A percentile compares a stretch with the other conserved stretches of the same genome.
These are phyloP conservation scores for Tor tambroides DNA, from an alignment of 2,113 vertebrate species.

Conservation along the genomic window DNA sequence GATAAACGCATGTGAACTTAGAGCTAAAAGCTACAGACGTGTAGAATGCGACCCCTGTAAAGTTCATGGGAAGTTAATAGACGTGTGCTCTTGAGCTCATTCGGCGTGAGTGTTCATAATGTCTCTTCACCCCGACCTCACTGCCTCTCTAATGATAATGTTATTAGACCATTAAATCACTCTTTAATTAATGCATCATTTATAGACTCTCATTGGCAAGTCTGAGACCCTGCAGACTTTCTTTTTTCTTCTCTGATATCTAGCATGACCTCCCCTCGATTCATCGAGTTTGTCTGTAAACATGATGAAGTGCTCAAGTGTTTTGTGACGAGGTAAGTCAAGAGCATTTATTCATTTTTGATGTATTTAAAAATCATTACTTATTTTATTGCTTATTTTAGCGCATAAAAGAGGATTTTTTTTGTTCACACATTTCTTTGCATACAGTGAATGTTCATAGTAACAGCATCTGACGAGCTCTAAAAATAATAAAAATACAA, in stretches of 20 bases:
- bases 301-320: slow-evolving; percentile 97
- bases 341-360: not conserved
- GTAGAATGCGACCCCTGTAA: not conserved
- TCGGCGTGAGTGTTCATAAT: slow-evolving; percentile 20
- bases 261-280: slow-evolving; percentile 97
- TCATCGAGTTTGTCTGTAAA: slow-evolving; percentile 99
- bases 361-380: not conserved
- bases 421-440: too few relatives aligned
- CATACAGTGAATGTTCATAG: too few relatives aligned
- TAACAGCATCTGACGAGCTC: too few relatives aligned
- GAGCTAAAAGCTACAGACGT: not conserved
- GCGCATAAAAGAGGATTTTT: too few relatives aligned
- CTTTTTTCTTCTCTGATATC: slow-evolving; percentile 39
- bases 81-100: too few relatives aligned
- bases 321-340: slow-evolving; percentile 92
- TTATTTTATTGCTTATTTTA: too few relatives aligned
- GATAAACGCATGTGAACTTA: not conserved
- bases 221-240: slow-evolving; percentile 11
- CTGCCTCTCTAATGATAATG: slow-evolving; percentile 3
- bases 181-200: slow-evolving; percentile 55
- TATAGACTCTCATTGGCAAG: slow-evolving; percentile 43
- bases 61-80: not conserved
- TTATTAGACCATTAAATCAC: slow-evolving; percentile 46
- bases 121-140: not conserved
- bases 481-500: too few relatives aligned